Percentiles rank a stretch among this genome's conserved stretches.
These are phyloP conservation scores for Mesoclemmys tuberculata DNA, from an alignment of 2,113 vertebrate species.

Conservation along the genomic window DNA sequence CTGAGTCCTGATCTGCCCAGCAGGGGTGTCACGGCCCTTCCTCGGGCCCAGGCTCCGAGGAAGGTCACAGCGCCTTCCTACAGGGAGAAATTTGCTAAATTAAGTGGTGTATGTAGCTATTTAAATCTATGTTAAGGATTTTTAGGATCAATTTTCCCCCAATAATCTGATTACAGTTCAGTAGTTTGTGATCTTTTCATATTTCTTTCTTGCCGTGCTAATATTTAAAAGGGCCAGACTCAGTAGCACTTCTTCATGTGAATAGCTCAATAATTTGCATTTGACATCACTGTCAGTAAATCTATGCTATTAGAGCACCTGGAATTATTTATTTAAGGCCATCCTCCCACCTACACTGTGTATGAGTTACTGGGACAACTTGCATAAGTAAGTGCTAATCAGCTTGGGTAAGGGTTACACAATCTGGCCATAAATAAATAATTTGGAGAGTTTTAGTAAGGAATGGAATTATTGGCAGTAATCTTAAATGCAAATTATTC, in stretches of 20 bases:
- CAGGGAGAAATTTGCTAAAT: constrained; percentile 15
- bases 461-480: not conserved
- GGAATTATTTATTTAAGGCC: not conserved
- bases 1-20: no score
- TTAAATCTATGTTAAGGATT: constrained; percentile 40
- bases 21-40: no score
- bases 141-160: constrained; percentile 31
- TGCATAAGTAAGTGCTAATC: not conserved
- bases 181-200: not conserved
- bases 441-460: not conserved
- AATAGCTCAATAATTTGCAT: constrained; percentile 2
- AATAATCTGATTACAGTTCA: constrained; percentile 10
- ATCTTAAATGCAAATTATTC: not conserved
- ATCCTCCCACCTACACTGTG: not conserved
- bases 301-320: not conserved
- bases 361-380: not conserved
- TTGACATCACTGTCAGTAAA: not conserved
- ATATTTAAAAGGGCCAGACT: not conserved
- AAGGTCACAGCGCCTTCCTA: no score
- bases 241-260: not conserved
- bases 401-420: not conserved
- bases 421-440: not conserved
- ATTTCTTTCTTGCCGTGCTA: not conserved
- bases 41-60: no score
- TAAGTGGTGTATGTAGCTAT: not conserved